These are phyloP conservation scores for Pinctada fucata DNA, from an alignment of 2,888 invertebrate genomes.

Conservation along the genomic window DNA sequence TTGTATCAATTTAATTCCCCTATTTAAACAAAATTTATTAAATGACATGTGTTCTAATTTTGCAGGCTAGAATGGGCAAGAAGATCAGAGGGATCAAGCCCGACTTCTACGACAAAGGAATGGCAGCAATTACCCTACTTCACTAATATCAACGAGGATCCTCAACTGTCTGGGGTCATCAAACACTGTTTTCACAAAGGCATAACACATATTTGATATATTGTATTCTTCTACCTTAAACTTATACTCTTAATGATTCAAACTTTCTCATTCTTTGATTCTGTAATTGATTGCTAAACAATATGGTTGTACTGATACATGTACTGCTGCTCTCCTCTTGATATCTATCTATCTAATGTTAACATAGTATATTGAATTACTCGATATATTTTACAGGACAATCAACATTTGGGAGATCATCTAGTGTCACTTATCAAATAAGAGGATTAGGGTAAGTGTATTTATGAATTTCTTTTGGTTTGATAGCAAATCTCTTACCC, in stretches of 20 bases:
- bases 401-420: constrained; percentile 50
- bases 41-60: too few species aligned
- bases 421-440: constrained; percentile 47
- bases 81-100: constrained; percentile 31
- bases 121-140: constrained; percentile 58
- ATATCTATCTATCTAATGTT: too few species aligned
- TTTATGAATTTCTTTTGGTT: neutral
- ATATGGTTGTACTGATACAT: too few species aligned
- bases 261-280: too few species aligned
- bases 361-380: too few species aligned
- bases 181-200: constrained; percentile 57
- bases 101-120: constrained; percentile 30
- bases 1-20: too few species aligned
- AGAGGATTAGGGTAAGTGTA: constrained; percentile 59
- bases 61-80: constrained; percentile 41
- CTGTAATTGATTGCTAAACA: too few species aligned
- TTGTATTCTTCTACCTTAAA: too few species aligned
- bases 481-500: neutral
- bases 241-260: too few species aligned
- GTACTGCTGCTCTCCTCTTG: too few species aligned
- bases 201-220: constrained; percentile 7
- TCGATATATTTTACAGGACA: constrained; percentile 42
- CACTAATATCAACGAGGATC: constrained; percentile 67
- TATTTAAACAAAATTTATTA: too few species aligned
- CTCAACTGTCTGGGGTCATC: constrained; percentile 65